Base-by-base conservation (phyloP, 2,888 invertebrate species). In the Dichetophora obliterata region DNA sequence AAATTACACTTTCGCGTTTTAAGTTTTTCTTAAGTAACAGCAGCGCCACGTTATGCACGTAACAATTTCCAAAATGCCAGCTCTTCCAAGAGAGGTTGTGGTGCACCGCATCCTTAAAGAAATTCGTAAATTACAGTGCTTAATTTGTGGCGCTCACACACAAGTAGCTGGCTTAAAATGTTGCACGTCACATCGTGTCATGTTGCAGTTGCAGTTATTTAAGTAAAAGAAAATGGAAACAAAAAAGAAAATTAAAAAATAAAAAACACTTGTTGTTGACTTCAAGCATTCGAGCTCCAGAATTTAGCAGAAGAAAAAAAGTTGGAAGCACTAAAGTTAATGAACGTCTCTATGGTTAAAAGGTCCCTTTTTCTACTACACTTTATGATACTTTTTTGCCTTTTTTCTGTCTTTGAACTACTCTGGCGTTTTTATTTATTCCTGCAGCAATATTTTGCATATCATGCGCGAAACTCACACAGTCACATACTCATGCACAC, bases 91-190 rank as follows among this genome's bases (percentile, higher is more conserved):
- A 19, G 57, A 16, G 34, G 34, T n/a, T n/a, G 5, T 6, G 16
- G 19, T 27, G 31, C 19, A 37, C n/a, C 37, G 59, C 57, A 48
- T 71, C 22, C 71, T 34, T 1, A 43, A 50, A 65, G 74, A 54
- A 66, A 65, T 65, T 74, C 66, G 43, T 19, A 74, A 73, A 65
- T 66, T 34, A 19, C 52, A 54, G 74, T 24, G 66, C 66, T 74
- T 74, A 74, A 74, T 74, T 74, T 54, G 74, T 65, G 65, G 74
- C 65, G 66, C 66, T 16, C 59, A 24, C 48, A 43, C 72, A 68
- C 54, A 75, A 31, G 59, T 22, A 70, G 68, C 52, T 70, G 70
- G 34, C 61, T 31, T 34, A 69, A 61, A 76, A 76, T 70, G 61
- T 48, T 63, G 63, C 63, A 43, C 54, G 66, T 66, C 74, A 54